A percentile compares a stretch with the other conserved stretches of the same genome.
Conservation (phyloP, 1,140 invertebrate genomes). For the Eubasilissa regina region DNA sequence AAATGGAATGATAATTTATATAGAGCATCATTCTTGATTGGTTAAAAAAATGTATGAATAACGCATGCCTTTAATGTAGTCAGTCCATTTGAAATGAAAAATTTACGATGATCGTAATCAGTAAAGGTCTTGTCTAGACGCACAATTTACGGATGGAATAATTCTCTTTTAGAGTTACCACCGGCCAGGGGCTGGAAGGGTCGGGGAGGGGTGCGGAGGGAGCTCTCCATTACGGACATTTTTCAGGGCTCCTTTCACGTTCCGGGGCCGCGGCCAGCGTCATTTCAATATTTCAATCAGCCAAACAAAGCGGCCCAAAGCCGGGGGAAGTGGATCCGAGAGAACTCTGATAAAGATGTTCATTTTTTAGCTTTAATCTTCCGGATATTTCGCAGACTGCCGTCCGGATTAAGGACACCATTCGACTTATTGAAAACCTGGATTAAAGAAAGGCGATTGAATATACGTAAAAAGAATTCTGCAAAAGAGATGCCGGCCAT, state of each 20-base stretch:
- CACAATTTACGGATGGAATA: slow-evolving; percentile 19
- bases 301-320: not conserved
- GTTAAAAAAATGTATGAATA: not conserved
- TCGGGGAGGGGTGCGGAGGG: not conserved
- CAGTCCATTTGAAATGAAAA: not conserved
- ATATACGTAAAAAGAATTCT: too few relatives aligned
- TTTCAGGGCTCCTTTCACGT: not conserved
- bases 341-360: slow-evolving; percentile 25
- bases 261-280: not conserved
- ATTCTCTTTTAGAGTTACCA: not conserved
- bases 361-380: slow-evolving; percentile 38
- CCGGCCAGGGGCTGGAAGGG: not conserved
- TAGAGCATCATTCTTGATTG: too few relatives aligned
- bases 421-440: too few relatives aligned
- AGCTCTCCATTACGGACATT: not conserved
- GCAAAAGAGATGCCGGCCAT: too few relatives aligned
- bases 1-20: too few relatives aligned
- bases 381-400: not conserved
- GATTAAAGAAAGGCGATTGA: too few relatives aligned
- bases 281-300: slow-evolving; percentile 25
- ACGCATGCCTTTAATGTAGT: not conserved
- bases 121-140: slow-evolving; percentile 15
- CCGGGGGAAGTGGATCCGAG: not conserved
- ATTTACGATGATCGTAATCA: not conserved
- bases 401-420: slow-evolving; percentile 2